Percentiles rank a stretch among this genome's conserved stretches.
Conservation (phyloP, 1,140 invertebrate species). For the Drosophila miranda region DNA sequence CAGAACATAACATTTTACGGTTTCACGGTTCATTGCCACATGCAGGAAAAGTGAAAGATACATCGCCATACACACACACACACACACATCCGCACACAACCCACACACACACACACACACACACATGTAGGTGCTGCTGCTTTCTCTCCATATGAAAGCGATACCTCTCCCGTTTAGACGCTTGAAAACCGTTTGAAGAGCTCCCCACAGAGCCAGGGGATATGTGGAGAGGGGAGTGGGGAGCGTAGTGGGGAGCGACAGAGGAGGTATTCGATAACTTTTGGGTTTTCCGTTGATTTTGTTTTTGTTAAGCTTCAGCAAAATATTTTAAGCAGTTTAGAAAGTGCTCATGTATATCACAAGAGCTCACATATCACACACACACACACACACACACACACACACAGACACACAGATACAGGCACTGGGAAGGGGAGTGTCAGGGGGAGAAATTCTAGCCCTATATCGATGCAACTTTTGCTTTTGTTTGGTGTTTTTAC, state of each 20-base stretch:
- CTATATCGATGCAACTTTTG: conserved; percentile 39
- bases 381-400: conserved; percentile 14
- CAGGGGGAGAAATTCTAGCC: neutral
- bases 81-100: conserved; percentile 6
- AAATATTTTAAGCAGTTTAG: conserved; percentile 79
- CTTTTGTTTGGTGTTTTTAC: conserved; percentile 27
- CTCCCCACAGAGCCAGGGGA: conserved; percentile 1
- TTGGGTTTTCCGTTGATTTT: conserved; percentile 62
- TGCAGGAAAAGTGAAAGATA: conserved; percentile 78
- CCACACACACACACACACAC: neutral
- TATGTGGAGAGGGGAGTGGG: neutral
- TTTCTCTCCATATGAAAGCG: conserved; percentile 49
- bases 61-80: conserved; percentile 35
- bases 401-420: conserved; percentile 6
- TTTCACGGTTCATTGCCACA: conserved; percentile 78
- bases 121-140: conserved; percentile 12
- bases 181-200: conserved; percentile 62
- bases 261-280: conserved; percentile 44
- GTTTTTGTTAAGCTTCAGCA: conserved; percentile 68
- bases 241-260: neutral
- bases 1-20: conserved; percentile 79
- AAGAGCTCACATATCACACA: conserved; percentile 60
- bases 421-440: too few relatives aligned
- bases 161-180: conserved; percentile 54
- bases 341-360: conserved; percentile 59